phyloP scores from a whole-genome alignment of 2,797 vertebrate genomes.

The Aldrovandia affinis region DNA sequence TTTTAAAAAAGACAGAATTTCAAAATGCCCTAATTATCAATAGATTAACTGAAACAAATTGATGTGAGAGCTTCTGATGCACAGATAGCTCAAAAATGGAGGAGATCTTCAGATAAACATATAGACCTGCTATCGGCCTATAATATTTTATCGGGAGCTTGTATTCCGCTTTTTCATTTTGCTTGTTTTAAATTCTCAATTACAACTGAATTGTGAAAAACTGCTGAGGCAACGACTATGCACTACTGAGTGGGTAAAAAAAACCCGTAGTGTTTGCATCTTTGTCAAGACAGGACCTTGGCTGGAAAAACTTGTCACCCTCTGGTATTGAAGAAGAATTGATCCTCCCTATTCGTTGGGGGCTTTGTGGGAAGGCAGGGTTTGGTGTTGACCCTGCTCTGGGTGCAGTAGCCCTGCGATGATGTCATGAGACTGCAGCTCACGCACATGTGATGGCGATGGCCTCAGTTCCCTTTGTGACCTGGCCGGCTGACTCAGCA shows the following conservation, averaged over 20 bases:
- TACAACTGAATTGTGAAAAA: not conserved
- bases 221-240: not conserved
- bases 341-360: not conserved
- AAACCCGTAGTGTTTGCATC: not conserved
- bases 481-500: conserved; percentile 56
- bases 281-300: not conserved
- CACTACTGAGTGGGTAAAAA: not conserved
- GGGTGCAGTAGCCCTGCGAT: not conserved
- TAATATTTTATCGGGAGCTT: not conserved
- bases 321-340: not conserved
- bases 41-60: not conserved
- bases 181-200: not conserved
- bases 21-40: not conserved
- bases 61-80: not conserved
- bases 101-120: not conserved
- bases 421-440: conserved; percentile 1
- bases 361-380: not conserved
- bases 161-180: not conserved
- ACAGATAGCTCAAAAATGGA: not conserved
- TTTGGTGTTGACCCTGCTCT: not conserved
- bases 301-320: not conserved
- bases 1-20: not conserved
- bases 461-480: conserved; percentile 48
- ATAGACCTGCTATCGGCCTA: not conserved
- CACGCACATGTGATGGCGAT: conserved; percentile 28